Evolutionary conservation across 2,888 invertebrate genomes (phyloP).

Genomic region (Ectemnius lituratus): DNA sequence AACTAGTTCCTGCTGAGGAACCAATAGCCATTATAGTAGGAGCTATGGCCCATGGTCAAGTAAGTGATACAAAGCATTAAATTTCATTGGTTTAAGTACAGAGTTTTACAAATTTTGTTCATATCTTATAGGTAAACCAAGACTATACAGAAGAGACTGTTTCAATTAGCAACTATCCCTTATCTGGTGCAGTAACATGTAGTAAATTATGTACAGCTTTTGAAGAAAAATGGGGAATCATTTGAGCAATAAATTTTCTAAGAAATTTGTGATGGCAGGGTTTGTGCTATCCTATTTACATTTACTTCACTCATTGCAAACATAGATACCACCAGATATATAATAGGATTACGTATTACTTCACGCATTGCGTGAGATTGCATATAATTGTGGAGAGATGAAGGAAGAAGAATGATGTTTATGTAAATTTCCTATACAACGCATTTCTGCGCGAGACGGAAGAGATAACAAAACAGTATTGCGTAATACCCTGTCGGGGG

Average conservation of each 20-base stretch:
- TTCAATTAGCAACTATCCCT: slow-evolving; percentile 97
- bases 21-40: slow-evolving; percentile 96
- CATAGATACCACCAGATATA: no score
- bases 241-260: slow-evolving; percentile 44
- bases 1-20: slow-evolving; percentile 88
- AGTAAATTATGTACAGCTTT: slow-evolving; percentile 96
- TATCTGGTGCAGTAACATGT: slow-evolving; percentile 97
- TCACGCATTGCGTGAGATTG: no score
- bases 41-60: slow-evolving; percentile 98
- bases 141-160: slow-evolving; percentile 95
- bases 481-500: slow-evolving; percentile 29
- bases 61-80: slow-evolving; percentile 78
- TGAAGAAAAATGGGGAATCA: slow-evolving; percentile 94
- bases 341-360: no score
- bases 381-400: no score
- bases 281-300: no score
- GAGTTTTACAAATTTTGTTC: slow-evolving; percentile 12
- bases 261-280: neutral
- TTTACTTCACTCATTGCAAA: no score
- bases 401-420: neutral
- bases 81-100: neutral
- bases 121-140: slow-evolving; percentile 79
- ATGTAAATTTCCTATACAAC: neutral
- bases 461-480: slow-evolving; percentile 19
- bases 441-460: neutral